A percentile compares a stretch with the other conserved stretches of the same genome.
phyloP scores from a whole-genome alignment of 2,888 invertebrate genomes.

The Boloria selene region DNA sequence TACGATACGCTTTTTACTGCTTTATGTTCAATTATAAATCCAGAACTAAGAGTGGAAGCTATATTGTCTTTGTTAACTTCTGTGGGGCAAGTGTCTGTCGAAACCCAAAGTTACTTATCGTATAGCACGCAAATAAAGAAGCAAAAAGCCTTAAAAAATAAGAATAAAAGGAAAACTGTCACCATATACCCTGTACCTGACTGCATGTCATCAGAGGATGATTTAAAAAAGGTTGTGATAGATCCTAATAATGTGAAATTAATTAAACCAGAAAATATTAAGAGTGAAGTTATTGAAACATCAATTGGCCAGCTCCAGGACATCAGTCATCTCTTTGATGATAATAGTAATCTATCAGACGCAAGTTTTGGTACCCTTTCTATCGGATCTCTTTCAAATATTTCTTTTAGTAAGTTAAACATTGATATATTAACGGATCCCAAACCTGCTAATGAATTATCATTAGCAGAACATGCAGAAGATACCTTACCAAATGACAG shows the following conservation, averaged over 20 bases:
- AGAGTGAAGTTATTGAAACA: not conserved
- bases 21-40: constrained; percentile 60
- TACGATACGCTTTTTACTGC: constrained; percentile 62
- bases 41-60: constrained; percentile 59
- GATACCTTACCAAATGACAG: constrained; percentile 5
- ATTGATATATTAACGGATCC: constrained; percentile 44
- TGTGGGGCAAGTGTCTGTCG: constrained; percentile 5
- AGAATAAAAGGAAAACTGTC: constrained; percentile 44
- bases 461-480: constrained; percentile 43
- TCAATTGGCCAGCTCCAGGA: constrained; percentile 39
- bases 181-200: constrained; percentile 59
- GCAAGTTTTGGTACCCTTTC: constrained; percentile 53
- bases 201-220: constrained; percentile 24
- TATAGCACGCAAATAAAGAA: constrained; percentile 40
- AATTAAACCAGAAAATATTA: constrained; percentile 8
- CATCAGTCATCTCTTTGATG: constrained; percentile 43
- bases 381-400: constrained; percentile 37
- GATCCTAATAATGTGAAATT: constrained; percentile 45
- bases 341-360: constrained; percentile 54
- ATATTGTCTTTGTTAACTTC: constrained; percentile 57
- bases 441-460: constrained; percentile 35
- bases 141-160: constrained; percentile 40
- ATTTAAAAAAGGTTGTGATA: constrained; percentile 49
- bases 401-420: constrained; percentile 37
- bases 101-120: constrained; percentile 54